A percentile compares a stretch with the other conserved stretches of the same genome.
Evolutionary conservation across 2,888 invertebrate species (phyloP).

Genomic region (Prosapia bicincta): DNA sequence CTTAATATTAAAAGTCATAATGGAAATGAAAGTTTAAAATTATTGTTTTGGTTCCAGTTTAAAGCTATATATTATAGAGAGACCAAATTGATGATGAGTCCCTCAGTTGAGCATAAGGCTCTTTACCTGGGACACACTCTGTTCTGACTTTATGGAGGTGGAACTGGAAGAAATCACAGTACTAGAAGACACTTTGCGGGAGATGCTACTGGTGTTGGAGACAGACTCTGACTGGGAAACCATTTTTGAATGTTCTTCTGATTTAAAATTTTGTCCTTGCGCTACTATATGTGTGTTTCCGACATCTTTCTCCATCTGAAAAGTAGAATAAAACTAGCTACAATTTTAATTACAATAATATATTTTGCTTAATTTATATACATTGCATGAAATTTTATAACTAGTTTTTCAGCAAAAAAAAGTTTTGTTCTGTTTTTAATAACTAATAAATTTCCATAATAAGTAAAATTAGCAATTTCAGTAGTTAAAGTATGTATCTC

Average conservation of each 20-base stretch:
- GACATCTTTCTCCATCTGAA: conserved; percentile 35
- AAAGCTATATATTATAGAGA: background rate
- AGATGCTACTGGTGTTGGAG: conserved; percentile 18
- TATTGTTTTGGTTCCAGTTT: background rate
- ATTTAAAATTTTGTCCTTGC: conserved; percentile 32
- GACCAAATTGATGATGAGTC: background rate
- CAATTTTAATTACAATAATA: too few species aligned
- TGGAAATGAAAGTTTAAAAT: too few species aligned
- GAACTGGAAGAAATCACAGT: conserved; percentile 9
- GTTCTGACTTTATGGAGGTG: conserved; percentile 4
- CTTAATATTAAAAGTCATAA: too few species aligned
- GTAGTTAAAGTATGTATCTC: too few species aligned
- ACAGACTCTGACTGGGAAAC: conserved; percentile 35
- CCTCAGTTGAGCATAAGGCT: conserved; percentile 20
- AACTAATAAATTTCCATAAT: too few species aligned
- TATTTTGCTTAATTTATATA: too few species aligned
- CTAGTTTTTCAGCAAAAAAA: too few species aligned
- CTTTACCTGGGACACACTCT: conserved; percentile 21
- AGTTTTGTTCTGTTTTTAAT: too few species aligned
- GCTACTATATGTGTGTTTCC: conserved; percentile 32
- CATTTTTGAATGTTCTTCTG: conserved; percentile 32
- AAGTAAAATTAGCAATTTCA: too few species aligned
- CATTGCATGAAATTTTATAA: too few species aligned
- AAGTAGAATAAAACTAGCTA: background rate
- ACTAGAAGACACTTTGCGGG: conserved; percentile 20